Conservation (phyloP, 1,140 invertebrate genomes). For the Centruroides vittatus region DNA sequence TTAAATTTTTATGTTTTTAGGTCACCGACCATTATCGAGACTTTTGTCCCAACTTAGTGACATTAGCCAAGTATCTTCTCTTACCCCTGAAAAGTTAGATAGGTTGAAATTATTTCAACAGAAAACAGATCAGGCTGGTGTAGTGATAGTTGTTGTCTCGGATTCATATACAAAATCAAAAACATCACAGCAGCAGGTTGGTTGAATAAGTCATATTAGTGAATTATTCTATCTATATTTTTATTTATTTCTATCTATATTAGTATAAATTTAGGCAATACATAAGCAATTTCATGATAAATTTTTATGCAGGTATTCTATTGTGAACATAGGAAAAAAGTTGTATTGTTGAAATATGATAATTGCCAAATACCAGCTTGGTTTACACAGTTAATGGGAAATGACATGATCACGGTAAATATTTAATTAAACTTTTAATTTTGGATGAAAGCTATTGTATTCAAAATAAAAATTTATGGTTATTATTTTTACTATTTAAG, state of each 20-base stretch:
- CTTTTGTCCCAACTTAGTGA: slow-evolving; percentile 16
- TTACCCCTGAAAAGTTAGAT: slow-evolving; percentile 18
- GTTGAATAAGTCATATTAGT: neutral
- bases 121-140: slow-evolving; percentile 29
- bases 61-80: slow-evolving; percentile 9
- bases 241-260: no score
- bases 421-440: no score
- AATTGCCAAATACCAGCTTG: slow-evolving; percentile 17
- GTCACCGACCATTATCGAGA: slow-evolving; percentile 3
- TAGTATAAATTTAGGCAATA: no score
- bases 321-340: slow-evolving; percentile 31
- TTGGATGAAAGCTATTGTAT: no score
- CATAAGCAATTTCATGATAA: no score
- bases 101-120: slow-evolving; percentile 26
- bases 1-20: no score
- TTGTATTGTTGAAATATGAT: slow-evolving; percentile 27
- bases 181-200: slow-evolving; percentile 31
- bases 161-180: slow-evolving; percentile 27
- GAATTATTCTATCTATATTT: no score
- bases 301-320: slow-evolving; percentile 26
- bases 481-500: no score
- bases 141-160: slow-evolving; percentile 30
- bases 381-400: slow-evolving; percentile 17
- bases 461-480: no score
- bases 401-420: slow-evolving; percentile 7